Base-by-base conservation (phyloP, 2,888 invertebrate genomes). In the Aphodius granarius region DNA sequence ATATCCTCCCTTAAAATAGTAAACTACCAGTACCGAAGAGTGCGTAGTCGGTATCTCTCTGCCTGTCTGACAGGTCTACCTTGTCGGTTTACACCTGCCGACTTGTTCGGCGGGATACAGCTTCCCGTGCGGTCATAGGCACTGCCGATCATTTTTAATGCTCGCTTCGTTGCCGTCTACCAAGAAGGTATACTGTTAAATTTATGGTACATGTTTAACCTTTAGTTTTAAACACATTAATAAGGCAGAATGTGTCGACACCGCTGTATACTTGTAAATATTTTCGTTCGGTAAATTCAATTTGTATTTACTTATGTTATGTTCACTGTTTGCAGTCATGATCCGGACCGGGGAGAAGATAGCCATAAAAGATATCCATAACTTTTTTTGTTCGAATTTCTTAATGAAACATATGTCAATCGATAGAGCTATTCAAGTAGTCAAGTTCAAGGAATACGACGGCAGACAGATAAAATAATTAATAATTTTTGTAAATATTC, bases 1-100 rank as follows among this genome's bases (percentile, higher is more conserved):
- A 43, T 43, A 43, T 43, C 43, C 43, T 3, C 43, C 4, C 6
- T 6, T 43, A 19, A 17, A 68, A 68, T 19, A n/a, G 68, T 19
- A 68, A 68, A 68, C 21, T 21, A n/a, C n/a, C 68, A 19, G 21
- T 18, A 19, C 13, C 43, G 2, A 43, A 43, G 43, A 43, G 43
- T 43, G 43, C 43, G 43, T 43, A 43, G 43, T 43, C 43, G 6
- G 43, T 65, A 43, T 68, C 68, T 68, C 68, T 68, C 68, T 5
- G 13, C 65, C 21, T 72, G 72, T 68, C 73, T 72, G 76, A 78
- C 78, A 78, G 73, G 78, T 79, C 76, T 77, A 76, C 78, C 80
- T 80, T 78, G 80, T 80, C 78, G 74, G 74, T 73, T 79, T 80
- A 78, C 80, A 80, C 80, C 80, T 80, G 80, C 80, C 80, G 78